Evolutionary conservation across 30 jellyfish, hydroid and myxozoan genomes (phyloP).

Genomic region (Aurelia sp.): DNA sequence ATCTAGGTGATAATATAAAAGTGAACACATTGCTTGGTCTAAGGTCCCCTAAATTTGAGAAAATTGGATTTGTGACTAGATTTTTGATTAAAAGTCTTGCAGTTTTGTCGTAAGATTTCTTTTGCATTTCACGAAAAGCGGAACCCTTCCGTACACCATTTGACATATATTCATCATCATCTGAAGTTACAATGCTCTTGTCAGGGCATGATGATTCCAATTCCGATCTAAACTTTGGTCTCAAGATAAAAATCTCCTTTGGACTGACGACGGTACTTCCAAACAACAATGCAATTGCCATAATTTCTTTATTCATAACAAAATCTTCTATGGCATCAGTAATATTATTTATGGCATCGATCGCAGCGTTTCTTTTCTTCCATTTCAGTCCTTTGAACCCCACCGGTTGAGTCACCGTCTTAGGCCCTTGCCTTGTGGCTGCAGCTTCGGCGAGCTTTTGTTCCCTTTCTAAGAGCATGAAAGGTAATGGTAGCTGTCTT

Average conservation of each 20-base stretch:
- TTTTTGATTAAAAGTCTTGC: constrained; percentile 6
- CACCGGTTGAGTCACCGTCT: background rate
- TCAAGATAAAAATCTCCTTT: constrained; percentile 27
- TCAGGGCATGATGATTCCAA: background rate
- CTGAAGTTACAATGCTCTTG: background rate
- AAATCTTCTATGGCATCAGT: constrained; percentile 20
- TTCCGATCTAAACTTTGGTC: constrained; percentile 5
- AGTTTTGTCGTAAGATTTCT: background rate
- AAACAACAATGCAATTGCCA: constrained; percentile 23
- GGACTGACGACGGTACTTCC: constrained; percentile 67
- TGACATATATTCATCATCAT: no score
- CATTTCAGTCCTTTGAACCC: constrained; percentile 11
- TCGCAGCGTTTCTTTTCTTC: constrained; percentile 37
- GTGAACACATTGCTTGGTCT: constrained; percentile 39
- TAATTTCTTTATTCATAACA: background rate
- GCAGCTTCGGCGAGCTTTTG: background rate
- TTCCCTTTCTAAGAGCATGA: constrained; percentile 33
- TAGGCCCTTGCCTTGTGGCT: background rate
- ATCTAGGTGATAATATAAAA: constrained; percentile 42
- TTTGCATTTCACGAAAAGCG: no score
- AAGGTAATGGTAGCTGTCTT: constrained; percentile 60
- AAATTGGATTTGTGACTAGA: constrained; percentile 9
- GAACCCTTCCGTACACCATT: no score
- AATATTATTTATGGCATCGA: background rate
- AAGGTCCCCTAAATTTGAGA: constrained; percentile 36